Conservation (phyloP, 2,113 vertebrate genomes). For the Spheniscus mendiculus region DNA sequence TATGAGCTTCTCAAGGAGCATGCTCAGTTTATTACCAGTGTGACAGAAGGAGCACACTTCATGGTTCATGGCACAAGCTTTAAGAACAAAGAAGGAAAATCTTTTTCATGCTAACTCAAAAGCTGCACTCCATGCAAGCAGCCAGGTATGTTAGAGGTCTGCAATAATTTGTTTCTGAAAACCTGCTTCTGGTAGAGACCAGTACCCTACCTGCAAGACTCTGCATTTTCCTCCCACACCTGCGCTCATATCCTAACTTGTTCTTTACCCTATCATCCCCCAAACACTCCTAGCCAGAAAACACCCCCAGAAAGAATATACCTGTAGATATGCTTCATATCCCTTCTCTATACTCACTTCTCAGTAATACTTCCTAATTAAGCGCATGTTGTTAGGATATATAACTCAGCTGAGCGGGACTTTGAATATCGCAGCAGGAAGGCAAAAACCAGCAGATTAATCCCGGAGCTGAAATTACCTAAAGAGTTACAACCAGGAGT, state of each 20-base stretch:
- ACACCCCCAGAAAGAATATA: background rate
- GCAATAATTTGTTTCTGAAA: background rate
- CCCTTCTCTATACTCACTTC: background rate
- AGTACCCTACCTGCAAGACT: background rate
- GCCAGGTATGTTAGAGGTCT: background rate
- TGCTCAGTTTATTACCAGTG: background rate
- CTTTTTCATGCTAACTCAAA: background rate
- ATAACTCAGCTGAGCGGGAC: background rate
- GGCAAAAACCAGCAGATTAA: background rate
- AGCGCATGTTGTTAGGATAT: accelerated
- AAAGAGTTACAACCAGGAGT: conserved; percentile 97
- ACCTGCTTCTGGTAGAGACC: background rate
- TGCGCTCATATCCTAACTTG: background rate
- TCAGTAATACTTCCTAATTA: background rate
- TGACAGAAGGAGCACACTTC: background rate
- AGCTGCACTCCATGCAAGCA: background rate
- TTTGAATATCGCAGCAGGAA: background rate
- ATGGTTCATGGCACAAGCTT: background rate
- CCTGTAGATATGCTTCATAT: accelerated
- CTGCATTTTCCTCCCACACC: background rate
- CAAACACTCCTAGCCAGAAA: background rate
- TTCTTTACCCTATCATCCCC: background rate
- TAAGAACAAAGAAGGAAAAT: background rate
- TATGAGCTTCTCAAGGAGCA: background rate
- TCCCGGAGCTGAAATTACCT: conserved; percentile 71